Base-by-base conservation (phyloP, 2,888 invertebrate species). In the Drosophila limbata region DNA sequence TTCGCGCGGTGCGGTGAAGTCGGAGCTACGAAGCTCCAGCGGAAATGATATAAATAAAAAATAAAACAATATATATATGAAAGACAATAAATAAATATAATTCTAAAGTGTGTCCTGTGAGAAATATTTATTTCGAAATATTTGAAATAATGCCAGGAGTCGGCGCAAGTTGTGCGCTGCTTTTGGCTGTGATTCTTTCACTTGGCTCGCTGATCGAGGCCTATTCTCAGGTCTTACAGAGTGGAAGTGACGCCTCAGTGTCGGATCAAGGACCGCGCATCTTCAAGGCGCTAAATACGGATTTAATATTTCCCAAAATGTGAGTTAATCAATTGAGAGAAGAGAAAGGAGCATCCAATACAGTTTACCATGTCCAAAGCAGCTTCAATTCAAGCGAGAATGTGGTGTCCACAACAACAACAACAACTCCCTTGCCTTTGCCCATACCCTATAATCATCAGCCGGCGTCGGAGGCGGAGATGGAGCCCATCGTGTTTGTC, bases 301-400 rank as follows among this genome's bases (percentile, higher is more conserved):
- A 92, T 84, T 79, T 92, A 69, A 88, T 92, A 69, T 91, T 88
- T 75, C 92, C 92, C 0, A 90, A 86, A 79, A 87, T 81, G 92
- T 92, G 87, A 86, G 90, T 89, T 44, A 44, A 31, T 33, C 6
- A 50, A 13, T 9, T 9, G 8, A 1, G 28, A n/a, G 31, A 33
- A n/a, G 31, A 1, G 6, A 2, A 19, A 17, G 6, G 2, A 15
- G 15, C 25, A 6, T 6, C 17, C 25, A 51, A 62, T 17, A 50
- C 8, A 21, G 51, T 11, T 55, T 60, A 10, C n/a, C 8, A 19
- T 50, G 35, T 11, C 19, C 33, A 17, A 17, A 31, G 35, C 76
- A 92, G 92, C 45, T 92, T 92, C 62, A 92, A 92, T 61, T 85
- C 91, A 42, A 92, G 85, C 50, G 90, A 91, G 44, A 90, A 87